Conservation (phyloP, 2,113 vertebrate species). For the Sinocyclocheilus grahami region DNA sequence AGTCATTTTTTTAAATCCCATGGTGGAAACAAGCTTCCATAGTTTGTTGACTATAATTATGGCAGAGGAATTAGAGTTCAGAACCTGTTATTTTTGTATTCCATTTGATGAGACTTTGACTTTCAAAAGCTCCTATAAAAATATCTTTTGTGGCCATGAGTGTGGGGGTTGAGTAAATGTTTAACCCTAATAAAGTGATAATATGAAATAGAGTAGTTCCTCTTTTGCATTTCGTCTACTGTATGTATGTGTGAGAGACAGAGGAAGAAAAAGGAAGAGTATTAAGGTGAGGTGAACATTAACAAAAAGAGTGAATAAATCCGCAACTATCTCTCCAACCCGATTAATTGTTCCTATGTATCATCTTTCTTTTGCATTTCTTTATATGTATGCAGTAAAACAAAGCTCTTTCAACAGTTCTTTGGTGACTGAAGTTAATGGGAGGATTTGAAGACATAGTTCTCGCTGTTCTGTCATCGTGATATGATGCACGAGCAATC, state of each 20-base stretch:
- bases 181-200: background rate
- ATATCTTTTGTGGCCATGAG: background rate
- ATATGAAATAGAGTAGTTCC: conserved; percentile 16
- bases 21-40: too few species aligned
- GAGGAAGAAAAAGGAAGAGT: background rate
- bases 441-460: background rate
- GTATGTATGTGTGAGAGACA: background rate
- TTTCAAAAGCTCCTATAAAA: background rate
- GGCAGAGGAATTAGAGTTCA: background rate
- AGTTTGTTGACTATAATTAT: background rate
- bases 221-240: conserved; percentile 7
- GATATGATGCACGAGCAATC: background rate
- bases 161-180: conserved; percentile 10
- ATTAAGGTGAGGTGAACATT: background rate
- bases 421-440: background rate
- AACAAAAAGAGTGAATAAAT: background rate
- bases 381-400: background rate
- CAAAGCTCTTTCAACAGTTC: background rate
- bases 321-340: background rate
- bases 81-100: background rate
- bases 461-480: conserved; percentile 8
- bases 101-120: background rate
- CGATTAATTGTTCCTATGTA: background rate
- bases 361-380: background rate
- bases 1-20: background rate